These are phyloP conservation scores for Rhinoraja longicauda DNA, from an alignment of 2,797 vertebrate species.

Conservation along the genomic window DNA sequence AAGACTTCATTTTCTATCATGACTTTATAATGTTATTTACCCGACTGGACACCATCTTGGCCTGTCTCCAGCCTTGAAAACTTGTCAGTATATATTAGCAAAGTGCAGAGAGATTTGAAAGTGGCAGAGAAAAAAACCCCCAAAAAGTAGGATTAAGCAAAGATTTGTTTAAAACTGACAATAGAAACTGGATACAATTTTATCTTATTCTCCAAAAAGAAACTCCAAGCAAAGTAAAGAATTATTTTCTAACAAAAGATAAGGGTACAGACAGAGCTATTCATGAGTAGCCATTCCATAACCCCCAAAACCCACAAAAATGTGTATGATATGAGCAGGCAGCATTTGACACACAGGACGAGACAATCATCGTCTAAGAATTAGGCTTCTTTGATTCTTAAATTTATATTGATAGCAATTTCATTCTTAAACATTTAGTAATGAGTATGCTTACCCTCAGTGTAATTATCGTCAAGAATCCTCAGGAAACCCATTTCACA, in stretches of 20 bases:
- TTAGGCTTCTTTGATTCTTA: not conserved
- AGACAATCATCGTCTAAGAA: not conserved
- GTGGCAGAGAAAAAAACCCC: not conserved
- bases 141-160: not conserved
- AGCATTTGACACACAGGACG: not conserved
- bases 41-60: not conserved
- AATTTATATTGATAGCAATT: not conserved
- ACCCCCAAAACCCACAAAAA: not conserved
- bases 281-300: not conserved
- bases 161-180: not conserved
- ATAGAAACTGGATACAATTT: conserved; percentile 7
- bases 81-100: not conserved
- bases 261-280: not conserved
- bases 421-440: not conserved
- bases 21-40: conserved; percentile 8
- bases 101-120: not conserved
- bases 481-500: not conserved
- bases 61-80: not conserved
- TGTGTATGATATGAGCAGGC: not conserved
- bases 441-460: not conserved
- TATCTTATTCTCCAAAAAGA: conserved; percentile 2
- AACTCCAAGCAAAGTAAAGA: not conserved
- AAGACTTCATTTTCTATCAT: not conserved
- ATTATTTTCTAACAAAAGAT: not conserved
- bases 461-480: not conserved